Evolutionary conservation across 2,113 vertebrate genomes (phyloP), one percentile per base, ranked within the genome.

Genomic region (Calidris pugnax): DNA sequence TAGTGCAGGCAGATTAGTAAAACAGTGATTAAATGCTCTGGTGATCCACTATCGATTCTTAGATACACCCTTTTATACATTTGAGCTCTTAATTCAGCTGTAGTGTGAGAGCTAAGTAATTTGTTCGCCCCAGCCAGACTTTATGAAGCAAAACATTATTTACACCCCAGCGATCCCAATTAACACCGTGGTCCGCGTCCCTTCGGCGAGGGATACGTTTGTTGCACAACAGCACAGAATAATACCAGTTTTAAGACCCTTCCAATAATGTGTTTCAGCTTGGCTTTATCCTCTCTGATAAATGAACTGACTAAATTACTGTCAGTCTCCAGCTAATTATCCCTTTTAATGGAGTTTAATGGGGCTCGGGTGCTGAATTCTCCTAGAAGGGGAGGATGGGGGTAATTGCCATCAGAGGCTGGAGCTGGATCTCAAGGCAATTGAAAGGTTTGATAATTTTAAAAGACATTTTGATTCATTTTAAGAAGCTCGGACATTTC

Each of bases 1-100:
- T 43, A 15, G 77, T 41, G 86, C 84, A 63, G 76, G 3, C 59
- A 79, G 90, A 96, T 87, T 63, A 93, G 94, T 87, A 24, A 79
- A 91, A 48, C 84, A 77, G 84, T 86, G 95, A 97, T 96, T 95
- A 94, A 97, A 95, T 90, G 89, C 95, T 88, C 60, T 0, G 51
- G 51, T 91, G 88, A 80, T 90, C 93, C 41, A 4, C 82, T 69
- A 51, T 96, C 0, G 66, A 94, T 92, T 82, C 92, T 37, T 59
- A 80, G 43, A 39, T 77, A 82, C 77, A 73, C 45, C 39, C 57
- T 93, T 68, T 82, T 60, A 55, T 43, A 62, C 37, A 4, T 74
- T 3, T 43, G 68, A 97, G 81, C 87, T 90, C 84, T 91, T 90
- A 85, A 97, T 92, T 95, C 69, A 28, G 39, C 74, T 78, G 27